These are phyloP conservation scores for Patella vulgata DNA, from an alignment of 1,140 invertebrate species.

Conservation along the genomic window DNA sequence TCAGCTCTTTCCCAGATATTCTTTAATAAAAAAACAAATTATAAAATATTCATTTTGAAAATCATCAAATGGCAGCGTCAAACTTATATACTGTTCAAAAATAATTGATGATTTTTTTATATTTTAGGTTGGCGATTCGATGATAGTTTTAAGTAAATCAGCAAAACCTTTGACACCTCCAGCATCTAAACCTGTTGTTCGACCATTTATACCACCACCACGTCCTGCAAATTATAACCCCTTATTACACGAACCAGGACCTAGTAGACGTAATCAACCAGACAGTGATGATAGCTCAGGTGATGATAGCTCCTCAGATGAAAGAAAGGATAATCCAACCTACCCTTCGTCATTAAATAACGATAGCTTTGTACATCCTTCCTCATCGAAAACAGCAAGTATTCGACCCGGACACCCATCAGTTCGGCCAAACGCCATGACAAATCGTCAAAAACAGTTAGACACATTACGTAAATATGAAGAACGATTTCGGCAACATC, in stretches of 20 bases:
- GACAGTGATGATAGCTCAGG: constrained; percentile 30
- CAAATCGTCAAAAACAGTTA: constrained; percentile 72
- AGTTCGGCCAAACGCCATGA: constrained; percentile 63
- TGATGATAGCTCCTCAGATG: constrained; percentile 17
- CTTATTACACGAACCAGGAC: constrained; percentile 4
- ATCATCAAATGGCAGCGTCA: too few species aligned
- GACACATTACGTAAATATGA: constrained; percentile 74
- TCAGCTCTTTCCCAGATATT: too few species aligned
- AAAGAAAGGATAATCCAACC: constrained; percentile 1
- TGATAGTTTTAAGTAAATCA: constrained; percentile 7
- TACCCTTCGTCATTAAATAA: background rate
- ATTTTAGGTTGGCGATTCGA: constrained; percentile 3
- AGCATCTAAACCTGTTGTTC: background rate
- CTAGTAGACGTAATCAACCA: background rate
- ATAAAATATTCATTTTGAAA: too few species aligned
- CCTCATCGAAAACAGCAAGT: constrained; percentile 18
- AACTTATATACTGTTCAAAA: too few species aligned
- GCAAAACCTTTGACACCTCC: background rate
- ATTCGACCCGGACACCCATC: constrained; percentile 52
- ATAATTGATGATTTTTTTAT: constrained; percentile 4
- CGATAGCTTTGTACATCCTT: constrained; percentile 3
- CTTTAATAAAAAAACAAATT: too few species aligned
- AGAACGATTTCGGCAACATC: constrained; percentile 68
- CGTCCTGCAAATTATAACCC: constrained; percentile 15
- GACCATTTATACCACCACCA: background rate